These are phyloP conservation scores for Artibeus jamaicensis DNA, from an alignment of 2,797 vertebrate genomes.

Conservation along the genomic window DNA sequence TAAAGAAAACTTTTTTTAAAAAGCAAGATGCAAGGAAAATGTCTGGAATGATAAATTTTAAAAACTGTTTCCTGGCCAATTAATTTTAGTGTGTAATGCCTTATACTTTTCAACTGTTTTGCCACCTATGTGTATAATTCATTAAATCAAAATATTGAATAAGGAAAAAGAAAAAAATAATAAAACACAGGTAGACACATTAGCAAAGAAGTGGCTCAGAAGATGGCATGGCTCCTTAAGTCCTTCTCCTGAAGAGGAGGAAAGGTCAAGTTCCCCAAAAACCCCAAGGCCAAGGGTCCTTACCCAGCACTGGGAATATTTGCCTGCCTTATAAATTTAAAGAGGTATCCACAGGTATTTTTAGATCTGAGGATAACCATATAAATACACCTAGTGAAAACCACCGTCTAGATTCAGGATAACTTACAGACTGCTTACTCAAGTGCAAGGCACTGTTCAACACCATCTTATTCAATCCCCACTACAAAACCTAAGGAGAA, in stretches of 20 bases:
- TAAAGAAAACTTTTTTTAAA: neutral
- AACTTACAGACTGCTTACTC: neutral
- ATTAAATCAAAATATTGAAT: neutral
- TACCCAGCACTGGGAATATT: neutral
- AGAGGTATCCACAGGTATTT: neutral
- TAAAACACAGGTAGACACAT: neutral
- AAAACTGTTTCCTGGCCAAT: neutral
- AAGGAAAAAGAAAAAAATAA: neutral
- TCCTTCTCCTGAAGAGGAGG: neutral
- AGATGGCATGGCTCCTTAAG: neutral
- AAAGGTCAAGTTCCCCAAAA: neutral
- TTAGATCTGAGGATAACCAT: neutral
- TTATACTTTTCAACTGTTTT: neutral
- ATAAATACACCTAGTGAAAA: neutral
- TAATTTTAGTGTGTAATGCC: neutral
- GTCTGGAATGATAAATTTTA: neutral
- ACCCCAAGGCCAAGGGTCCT: neutral
- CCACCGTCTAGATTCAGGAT: neutral
- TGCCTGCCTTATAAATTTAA: neutral
- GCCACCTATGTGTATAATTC: neutral
- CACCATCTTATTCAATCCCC: neutral
- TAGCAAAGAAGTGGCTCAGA: neutral
- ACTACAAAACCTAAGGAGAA: neutral
- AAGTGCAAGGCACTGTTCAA: neutral
- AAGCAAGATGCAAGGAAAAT: neutral